phyloP scores from a whole-genome alignment of 2,797 vertebrate genomes.

The Peromyscus nudipes region DNA sequence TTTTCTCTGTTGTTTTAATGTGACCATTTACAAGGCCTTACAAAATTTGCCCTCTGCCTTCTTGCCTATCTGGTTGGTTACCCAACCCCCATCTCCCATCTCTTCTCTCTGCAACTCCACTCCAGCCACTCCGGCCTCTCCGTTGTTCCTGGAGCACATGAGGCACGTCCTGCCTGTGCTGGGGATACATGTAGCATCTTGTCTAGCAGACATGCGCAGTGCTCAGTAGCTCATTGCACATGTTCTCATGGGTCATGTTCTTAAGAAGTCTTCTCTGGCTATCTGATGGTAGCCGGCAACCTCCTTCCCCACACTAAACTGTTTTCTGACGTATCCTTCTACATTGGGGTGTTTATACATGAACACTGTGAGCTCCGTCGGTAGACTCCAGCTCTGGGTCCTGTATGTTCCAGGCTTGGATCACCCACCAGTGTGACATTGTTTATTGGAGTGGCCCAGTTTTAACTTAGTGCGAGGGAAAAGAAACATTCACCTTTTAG shows the following conservation, averaged over 20 bases:
- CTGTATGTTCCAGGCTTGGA: neutral
- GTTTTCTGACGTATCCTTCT: neutral
- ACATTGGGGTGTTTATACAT: neutral
- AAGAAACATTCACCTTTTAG: neutral
- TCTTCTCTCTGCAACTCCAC: neutral
- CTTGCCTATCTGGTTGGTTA: constrained; percentile 26
- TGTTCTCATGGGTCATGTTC: neutral
- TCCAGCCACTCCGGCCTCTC: neutral
- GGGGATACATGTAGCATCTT: neutral
- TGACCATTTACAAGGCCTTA: constrained; percentile 69
- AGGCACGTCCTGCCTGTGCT: neutral
- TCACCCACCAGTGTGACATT: neutral
- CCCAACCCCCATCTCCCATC: neutral
- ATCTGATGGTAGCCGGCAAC: neutral
- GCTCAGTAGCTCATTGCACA: neutral
- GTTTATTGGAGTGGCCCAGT: neutral
- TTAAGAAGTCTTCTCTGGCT: neutral
- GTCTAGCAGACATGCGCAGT: neutral
- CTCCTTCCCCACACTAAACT: neutral
- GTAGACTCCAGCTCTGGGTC: neutral
- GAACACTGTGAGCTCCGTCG: neutral
- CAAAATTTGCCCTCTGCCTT: constrained; percentile 44
- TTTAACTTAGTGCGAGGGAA: neutral
- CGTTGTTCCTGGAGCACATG: neutral
- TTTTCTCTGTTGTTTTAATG: constrained; percentile 69